Percentiles rank a stretch among this genome's conserved stretches.
Evolutionary conservation across 2,797 vertebrate genomes (phyloP).

Genomic region (Ambastaia sidthimunki): DNA sequence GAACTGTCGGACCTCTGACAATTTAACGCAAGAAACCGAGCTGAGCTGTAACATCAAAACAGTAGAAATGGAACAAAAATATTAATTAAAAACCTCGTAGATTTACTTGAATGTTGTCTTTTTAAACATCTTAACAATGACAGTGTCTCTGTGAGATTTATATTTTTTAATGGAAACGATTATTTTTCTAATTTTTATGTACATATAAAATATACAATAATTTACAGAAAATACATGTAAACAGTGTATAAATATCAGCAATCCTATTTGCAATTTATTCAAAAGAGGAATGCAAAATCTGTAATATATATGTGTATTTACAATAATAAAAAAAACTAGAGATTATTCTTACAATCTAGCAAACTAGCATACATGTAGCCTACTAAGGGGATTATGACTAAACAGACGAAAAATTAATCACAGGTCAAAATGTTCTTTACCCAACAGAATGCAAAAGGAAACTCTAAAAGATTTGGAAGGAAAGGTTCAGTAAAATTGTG

Average conservation of each 20-base stretch:
- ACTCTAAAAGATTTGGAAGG: not conserved
- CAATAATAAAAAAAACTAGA: constrained; percentile 58
- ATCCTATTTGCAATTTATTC: constrained; percentile 60
- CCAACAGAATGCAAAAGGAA: not conserved
- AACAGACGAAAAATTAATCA: constrained; percentile 41
- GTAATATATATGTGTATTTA: constrained; percentile 67
- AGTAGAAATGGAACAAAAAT: not conserved
- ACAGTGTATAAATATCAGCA: constrained; percentile 64
- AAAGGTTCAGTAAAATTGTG: not conserved
- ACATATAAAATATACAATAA: constrained; percentile 65
- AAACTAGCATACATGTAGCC: constrained; percentile 51
- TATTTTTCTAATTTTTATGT: constrained; percentile 56
- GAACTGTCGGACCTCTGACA: not conserved
- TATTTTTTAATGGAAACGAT: constrained; percentile 60
- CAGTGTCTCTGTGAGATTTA: constrained; percentile 50
- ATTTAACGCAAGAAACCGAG: not conserved
- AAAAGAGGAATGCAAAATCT: constrained; percentile 66
- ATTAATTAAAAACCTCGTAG: too few species aligned
- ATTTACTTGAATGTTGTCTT: not conserved
- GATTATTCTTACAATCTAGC: constrained; percentile 57
- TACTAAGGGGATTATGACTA: constrained; percentile 41
- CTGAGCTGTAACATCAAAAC: not conserved
- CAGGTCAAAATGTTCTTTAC: constrained; percentile 19
- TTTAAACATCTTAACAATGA: constrained; percentile 1
- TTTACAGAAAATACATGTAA: constrained; percentile 63